These are phyloP conservation scores for Crematogaster levior DNA, from an alignment of 2,888 invertebrate genomes.

Conservation along the genomic window DNA sequence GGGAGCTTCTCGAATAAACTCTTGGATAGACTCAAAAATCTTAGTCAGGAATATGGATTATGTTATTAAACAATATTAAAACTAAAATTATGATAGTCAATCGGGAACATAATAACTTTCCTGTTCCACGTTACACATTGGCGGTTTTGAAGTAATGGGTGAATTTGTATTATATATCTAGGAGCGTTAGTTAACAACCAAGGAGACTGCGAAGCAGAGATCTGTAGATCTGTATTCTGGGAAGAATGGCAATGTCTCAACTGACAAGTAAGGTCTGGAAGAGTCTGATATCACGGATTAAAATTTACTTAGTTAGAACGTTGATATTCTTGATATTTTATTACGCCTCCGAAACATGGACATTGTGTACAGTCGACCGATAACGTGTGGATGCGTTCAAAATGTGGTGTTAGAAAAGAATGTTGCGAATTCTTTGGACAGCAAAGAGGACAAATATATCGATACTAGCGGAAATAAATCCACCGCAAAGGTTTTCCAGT, in stretches of 20 bases:
- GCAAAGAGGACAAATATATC: neutral
- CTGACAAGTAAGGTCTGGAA: too few species aligned
- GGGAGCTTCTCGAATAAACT: neutral
- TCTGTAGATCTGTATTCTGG: too few species aligned
- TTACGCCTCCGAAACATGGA: neutral
- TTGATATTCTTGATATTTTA: neutral
- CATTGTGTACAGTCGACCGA: neutral
- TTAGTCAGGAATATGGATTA: neutral
- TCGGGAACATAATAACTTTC: neutral
- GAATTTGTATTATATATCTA: neutral
- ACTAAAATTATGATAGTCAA: neutral
- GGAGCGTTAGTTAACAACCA: too few species aligned
- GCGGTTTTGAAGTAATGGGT: neutral
- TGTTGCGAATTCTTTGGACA: neutral
- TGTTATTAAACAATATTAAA: neutral
- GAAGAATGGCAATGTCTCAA: too few species aligned
- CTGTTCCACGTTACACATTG: neutral
- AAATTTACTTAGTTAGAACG: neutral
- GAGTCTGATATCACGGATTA: too few species aligned
- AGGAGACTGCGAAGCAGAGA: too few species aligned
- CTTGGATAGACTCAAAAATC: neutral
- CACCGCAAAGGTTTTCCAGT: neutral
- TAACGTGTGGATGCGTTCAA: neutral
- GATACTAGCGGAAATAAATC: neutral
- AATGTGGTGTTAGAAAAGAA: conserved; percentile 3